Evolutionary conservation across 2,797 vertebrate species (phyloP).

Genomic region (Echiichthys vipera): DNA sequence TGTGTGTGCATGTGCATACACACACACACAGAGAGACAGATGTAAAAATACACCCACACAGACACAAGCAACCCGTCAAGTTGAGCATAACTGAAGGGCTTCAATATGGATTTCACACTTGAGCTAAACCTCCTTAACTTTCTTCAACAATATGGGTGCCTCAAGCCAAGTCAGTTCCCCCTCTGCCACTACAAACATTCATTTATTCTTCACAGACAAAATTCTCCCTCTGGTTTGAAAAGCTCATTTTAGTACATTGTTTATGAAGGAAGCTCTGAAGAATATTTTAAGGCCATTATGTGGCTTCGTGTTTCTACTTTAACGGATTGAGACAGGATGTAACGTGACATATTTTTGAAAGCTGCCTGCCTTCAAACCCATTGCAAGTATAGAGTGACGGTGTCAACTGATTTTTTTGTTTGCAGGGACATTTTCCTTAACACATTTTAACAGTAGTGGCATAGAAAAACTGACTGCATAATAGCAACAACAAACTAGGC

Average conservation of each 20-base stretch:
- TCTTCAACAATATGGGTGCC: slow-evolving; percentile 62
- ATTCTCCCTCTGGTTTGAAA: slow-evolving; percentile 33
- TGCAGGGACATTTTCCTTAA: background rate
- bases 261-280: slow-evolving; percentile 29
- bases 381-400: background rate
- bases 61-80: slow-evolving; percentile 22
- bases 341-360: slow-evolving; percentile 27
- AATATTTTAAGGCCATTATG: slow-evolving; percentile 38
- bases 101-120: slow-evolving; percentile 74
- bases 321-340: slow-evolving; percentile 30
- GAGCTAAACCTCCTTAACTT: slow-evolving; percentile 71
- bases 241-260: slow-evolving; percentile 32
- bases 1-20: background rate
- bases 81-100: slow-evolving; percentile 64
- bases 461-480: background rate
- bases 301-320: slow-evolving; percentile 28
- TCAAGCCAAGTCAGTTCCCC: slow-evolving; percentile 51
- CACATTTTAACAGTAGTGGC: slow-evolving; percentile 11
- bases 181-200: slow-evolving; percentile 47
- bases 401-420: slow-evolving; percentile 8
- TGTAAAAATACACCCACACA: slow-evolving; percentile 20
- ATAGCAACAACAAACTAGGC: background rate
- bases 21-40: background rate
- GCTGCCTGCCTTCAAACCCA: slow-evolving; percentile 28
- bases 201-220: slow-evolving; percentile 38